A percentile compares a stretch with the other conserved stretches of the same genome.
phyloP scores from a whole-genome alignment of 64 coral and sea anemone species.

The Montipora capricornis region DNA sequence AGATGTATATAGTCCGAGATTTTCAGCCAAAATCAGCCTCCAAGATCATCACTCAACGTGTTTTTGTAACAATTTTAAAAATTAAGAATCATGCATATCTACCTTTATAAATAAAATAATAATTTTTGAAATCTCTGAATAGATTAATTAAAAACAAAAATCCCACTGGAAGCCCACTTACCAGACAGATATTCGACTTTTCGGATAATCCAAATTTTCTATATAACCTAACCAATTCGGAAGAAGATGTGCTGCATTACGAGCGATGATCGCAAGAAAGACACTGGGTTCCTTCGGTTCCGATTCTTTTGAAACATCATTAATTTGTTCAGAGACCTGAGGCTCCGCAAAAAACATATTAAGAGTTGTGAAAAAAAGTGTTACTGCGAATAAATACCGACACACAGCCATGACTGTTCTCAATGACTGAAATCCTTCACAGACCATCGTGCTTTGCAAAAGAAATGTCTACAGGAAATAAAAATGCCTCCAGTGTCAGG shows the following conservation, averaged over 20 bases:
- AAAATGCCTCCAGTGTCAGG: background rate
- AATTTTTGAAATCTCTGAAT: background rate
- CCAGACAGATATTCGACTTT: constrained; percentile 94
- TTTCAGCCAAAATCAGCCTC: no score
- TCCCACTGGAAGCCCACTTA: constrained; percentile 46
- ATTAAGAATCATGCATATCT: no score
- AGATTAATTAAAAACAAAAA: background rate
- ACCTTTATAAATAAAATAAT: no score
- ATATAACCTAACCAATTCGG: constrained; percentile 95
- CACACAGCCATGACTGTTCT: constrained; percentile 26
- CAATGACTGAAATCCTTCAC: background rate
- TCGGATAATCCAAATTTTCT: constrained; percentile 95
- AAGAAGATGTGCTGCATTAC: constrained; percentile 87
- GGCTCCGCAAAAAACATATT: constrained; percentile 52
- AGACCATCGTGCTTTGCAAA: constrained; percentile 60
- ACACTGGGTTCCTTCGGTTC: constrained; percentile 78
- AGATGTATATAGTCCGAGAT: no score
- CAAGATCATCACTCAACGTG: no score
- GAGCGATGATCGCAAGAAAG: constrained; percentile 85
- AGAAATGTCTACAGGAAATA: constrained; percentile 4
- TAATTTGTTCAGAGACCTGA: constrained; percentile 69
- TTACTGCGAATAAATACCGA: background rate
- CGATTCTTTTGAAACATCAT: constrained; percentile 68
- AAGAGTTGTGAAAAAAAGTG: constrained; percentile 48
- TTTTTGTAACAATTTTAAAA: no score